Percentiles rank a stretch among this genome's conserved stretches.
These are phyloP conservation scores for Aplochiton taeniatus DNA, from an alignment of 2,797 vertebrate genomes.

Conservation along the genomic window DNA sequence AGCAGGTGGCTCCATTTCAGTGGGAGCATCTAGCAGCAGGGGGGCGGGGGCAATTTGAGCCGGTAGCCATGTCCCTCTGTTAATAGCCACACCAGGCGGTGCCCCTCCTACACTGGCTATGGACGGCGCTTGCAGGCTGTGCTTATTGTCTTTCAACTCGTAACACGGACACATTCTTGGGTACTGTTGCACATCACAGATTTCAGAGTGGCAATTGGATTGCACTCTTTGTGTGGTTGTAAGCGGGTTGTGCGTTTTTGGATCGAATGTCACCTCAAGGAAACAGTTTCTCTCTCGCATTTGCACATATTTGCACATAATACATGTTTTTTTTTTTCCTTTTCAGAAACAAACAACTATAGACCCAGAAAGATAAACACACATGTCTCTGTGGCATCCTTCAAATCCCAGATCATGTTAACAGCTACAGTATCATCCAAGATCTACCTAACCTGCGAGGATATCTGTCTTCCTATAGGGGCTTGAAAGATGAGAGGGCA, in stretches of 20 bases:
- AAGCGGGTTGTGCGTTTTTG: slow-evolving; percentile 33
- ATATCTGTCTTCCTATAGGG: no score
- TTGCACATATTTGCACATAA: no score
- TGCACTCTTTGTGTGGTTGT: no score
- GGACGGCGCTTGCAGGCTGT: background rate
- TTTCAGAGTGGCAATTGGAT: background rate
- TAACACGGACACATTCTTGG: background rate
- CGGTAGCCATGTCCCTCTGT: slow-evolving; percentile 16
- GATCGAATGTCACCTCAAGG: slow-evolving; percentile 44
- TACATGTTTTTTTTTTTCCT: no score
- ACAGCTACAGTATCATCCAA: no score
- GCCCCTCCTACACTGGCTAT: slow-evolving; percentile 14
- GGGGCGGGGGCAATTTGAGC: slow-evolving; percentile 32
- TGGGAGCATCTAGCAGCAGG: slow-evolving; percentile 10
- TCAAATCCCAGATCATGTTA: no score
- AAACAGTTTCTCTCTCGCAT: background rate
- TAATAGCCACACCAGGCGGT: slow-evolving; percentile 10
- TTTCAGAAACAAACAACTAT: no score
- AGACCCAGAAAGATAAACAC: no score
- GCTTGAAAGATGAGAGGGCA: no score
- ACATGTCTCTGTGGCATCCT: no score
- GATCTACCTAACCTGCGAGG: no score
- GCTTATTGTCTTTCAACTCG: slow-evolving; percentile 4
- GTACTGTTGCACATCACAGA: background rate
- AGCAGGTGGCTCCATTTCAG: slow-evolving; percentile 37